These are phyloP conservation scores for Anaspis maculata DNA, from an alignment of 2,888 invertebrate species.

Conservation along the genomic window DNA sequence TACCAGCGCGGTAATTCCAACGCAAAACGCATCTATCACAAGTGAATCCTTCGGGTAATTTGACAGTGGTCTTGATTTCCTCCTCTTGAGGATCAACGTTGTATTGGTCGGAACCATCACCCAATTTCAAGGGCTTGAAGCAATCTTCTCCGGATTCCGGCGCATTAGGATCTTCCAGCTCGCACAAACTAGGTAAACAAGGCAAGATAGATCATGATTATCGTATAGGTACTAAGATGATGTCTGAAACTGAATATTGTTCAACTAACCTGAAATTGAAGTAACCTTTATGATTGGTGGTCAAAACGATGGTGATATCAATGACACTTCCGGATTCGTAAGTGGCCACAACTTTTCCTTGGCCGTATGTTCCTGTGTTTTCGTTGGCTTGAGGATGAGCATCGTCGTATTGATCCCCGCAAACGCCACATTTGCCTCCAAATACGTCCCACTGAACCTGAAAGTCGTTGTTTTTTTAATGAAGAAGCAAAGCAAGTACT, in stretches of 20 bases:
- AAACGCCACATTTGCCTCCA: constrained; percentile 44
- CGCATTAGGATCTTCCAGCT: constrained; percentile 27
- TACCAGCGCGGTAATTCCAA: constrained; percentile 43
- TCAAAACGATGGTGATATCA: constrained; percentile 28
- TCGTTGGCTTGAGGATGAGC: constrained; percentile 46
- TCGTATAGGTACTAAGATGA: too few species aligned
- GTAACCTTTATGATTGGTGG: constrained; percentile 37
- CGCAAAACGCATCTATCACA: constrained; percentile 45
- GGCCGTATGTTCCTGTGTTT: constrained; percentile 45
- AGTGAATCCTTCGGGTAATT: constrained; percentile 37
- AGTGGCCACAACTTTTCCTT: constrained; percentile 42
- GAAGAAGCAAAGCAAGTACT: not conserved
- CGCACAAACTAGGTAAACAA: constrained; percentile 31
- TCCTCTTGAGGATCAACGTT: constrained; percentile 20
- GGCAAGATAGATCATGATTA: not conserved
- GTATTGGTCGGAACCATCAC: constrained; percentile 30
- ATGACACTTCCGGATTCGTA: constrained; percentile 33
- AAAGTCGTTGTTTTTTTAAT: constrained; percentile 1
- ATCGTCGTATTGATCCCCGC: constrained; percentile 46
- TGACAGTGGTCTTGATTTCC: constrained; percentile 23
- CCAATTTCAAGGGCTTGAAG: constrained; percentile 34
- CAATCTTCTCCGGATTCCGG: constrained; percentile 42
- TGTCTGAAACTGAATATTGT: too few species aligned
- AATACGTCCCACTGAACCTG: constrained; percentile 20
- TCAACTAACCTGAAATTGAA: constrained; percentile 37